Evolutionary conservation across 2,797 vertebrate species (phyloP), one percentile per base, ranked within the genome.

Genomic region (Mycteria americana): DNA sequence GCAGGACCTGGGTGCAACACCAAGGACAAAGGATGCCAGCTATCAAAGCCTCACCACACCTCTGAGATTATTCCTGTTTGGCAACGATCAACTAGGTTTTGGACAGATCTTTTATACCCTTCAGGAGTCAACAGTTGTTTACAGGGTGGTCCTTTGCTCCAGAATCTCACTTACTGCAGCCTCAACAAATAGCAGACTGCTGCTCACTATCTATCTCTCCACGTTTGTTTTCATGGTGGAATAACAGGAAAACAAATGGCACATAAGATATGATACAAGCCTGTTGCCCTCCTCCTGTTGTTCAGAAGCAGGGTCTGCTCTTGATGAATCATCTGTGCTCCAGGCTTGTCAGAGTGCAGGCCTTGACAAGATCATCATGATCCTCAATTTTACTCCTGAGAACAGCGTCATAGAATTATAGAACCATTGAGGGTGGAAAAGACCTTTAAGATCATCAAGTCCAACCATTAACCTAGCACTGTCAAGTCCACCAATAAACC

Each of bases 21-120:
- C 0, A 0, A 65, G 15, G 19, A 85, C 0, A 1, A 88, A 64
- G 11, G 23, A 0, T 13, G 18, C 10, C 82, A 64, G 22, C 19
- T 63, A 9, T 24, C 43, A 77, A 63, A 30, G 27, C 41, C 53
- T 78, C 67, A 56, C 6, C 30, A 13, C 28, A 65, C 12, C 15
- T 54, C 46, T 45, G 11, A 51, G 12, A n/a, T 18, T 21, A 28
- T 15, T 69, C n/a, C 43, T 70, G 37, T 54, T 30, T 63, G 43
- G 25, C 46, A 86, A 3, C 2, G 7, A 65, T 50, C 22, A 75
- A 57, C 15, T 8, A 76, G 11, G 4, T 41, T 69, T 73, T 69
- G 19, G n/a, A 77, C 39, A 62, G 46, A 74, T 37, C 7, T 77
- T 53, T 76, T 48, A 56, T 6, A 64, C 4, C 37, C 7, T 65